phyloP scores from a whole-genome alignment of 2,113 vertebrate species.

The Colaptes auratus region DNA sequence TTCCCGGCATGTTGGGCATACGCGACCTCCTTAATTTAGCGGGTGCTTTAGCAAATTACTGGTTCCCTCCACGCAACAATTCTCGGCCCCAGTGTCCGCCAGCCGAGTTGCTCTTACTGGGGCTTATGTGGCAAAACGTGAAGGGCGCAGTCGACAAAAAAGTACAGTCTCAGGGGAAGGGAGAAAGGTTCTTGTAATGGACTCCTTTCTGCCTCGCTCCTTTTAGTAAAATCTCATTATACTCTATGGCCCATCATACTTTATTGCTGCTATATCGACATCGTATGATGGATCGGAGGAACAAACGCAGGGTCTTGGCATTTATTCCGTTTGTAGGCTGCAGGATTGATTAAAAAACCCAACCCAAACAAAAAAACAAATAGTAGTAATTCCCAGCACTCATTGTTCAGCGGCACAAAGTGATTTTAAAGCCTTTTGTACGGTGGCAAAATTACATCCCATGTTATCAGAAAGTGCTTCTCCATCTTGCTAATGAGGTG shows the following conservation, averaged over 20 bases:
- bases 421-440: conserved; percentile 35
- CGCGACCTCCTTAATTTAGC: neutral
- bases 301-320: neutral
- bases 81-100: neutral
- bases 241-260: neutral
- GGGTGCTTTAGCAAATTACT: neutral
- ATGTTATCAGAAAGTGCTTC: neutral
- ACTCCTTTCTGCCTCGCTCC: neutral
- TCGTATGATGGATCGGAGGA: neutral
- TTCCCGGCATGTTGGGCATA: neutral
- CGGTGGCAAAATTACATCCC: neutral
- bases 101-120: neutral
- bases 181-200: neutral
- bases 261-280: neutral
- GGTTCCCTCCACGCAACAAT: neutral
- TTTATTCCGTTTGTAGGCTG: neutral
- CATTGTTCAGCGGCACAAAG: conserved; percentile 10
- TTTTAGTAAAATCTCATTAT: neutral
- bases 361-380: neutral
- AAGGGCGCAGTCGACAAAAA: neutral
- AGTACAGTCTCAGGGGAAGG: neutral
- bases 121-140: neutral
- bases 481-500: neutral
- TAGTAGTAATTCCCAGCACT: neutral
- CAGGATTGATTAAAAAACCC: neutral